Evolutionary conservation across 2,797 vertebrate genomes (phyloP).

Genomic region (Scarus forsteni): DNA sequence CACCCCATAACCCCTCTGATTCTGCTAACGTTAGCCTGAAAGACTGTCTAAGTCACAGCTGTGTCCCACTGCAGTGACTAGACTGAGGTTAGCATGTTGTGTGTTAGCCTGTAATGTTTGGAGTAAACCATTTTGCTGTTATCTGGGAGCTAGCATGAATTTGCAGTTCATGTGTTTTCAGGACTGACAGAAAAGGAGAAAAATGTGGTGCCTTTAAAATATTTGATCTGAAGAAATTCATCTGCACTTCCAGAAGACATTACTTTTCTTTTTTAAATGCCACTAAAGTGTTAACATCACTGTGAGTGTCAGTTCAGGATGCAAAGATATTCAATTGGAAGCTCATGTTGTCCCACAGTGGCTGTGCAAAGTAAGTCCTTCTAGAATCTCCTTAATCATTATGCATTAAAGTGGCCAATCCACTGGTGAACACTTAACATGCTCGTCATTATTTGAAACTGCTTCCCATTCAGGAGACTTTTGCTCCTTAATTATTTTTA

Average conservation of each 20-base stretch:
- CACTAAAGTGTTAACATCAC: neutral
- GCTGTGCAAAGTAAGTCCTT: neutral
- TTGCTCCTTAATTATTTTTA: constrained; percentile 87
- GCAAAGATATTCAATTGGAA: neutral
- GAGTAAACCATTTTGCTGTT: too few species aligned
- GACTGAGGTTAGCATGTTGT: too few species aligned
- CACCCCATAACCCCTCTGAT: too few species aligned
- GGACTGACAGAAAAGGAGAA: too few species aligned
- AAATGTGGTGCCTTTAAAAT: too few species aligned
- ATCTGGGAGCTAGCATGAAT: too few species aligned
- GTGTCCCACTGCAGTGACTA: too few species aligned
- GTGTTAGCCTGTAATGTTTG: too few species aligned
- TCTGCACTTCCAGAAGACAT: neutral
- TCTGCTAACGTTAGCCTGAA: too few species aligned
- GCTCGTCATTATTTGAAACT: constrained; percentile 42
- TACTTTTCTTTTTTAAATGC: neutral
- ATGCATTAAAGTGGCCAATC: neutral
- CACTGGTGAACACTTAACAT: constrained; percentile 34
- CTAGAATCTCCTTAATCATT: constrained; percentile 1
- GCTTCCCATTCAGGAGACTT: constrained; percentile 60
- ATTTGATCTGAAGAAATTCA: neutral
- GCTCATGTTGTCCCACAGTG: neutral
- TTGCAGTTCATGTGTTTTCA: too few species aligned
- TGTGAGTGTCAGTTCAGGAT: neutral
- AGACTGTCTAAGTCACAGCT: too few species aligned